Percentiles rank a stretch among this genome's conserved stretches.
Conservation (phyloP, 2,888 invertebrate genomes). For the Odontocolon sp. region DNA sequence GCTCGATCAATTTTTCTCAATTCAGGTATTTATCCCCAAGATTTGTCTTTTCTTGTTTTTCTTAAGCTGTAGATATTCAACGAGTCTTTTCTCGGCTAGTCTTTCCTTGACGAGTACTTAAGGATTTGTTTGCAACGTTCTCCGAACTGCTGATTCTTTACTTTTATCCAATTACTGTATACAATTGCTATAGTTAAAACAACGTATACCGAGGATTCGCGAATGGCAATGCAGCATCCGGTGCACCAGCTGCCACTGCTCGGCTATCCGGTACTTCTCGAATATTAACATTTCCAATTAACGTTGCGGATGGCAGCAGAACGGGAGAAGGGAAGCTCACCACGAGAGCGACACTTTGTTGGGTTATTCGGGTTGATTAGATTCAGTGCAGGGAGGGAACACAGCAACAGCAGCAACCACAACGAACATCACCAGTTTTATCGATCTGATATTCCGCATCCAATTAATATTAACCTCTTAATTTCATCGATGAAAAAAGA, state of each 20-base stretch:
- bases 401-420: background rate
- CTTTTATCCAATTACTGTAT: slow-evolving; percentile 37
- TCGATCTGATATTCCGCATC: slow-evolving; percentile 40
- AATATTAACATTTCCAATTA: slow-evolving; percentile 59
- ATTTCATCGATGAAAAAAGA: slow-evolving; percentile 33
- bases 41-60: too few species aligned
- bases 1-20: background rate
- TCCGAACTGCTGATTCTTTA: slow-evolving; percentile 36
- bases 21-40: background rate
- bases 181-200: slow-evolving; percentile 1
- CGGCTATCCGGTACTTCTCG: slow-evolving; percentile 43
- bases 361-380: slow-evolving; percentile 55
- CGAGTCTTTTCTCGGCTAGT: too few species aligned
- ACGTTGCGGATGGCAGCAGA: slow-evolving; percentile 42
- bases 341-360: slow-evolving; percentile 50
- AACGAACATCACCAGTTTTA: slow-evolving; percentile 24
- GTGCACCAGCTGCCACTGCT: slow-evolving; percentile 39
- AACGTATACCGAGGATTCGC: background rate
- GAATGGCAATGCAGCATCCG: slow-evolving; percentile 21
- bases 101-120: background rate
- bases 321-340: slow-evolving; percentile 11
- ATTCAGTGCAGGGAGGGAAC: slow-evolving; percentile 28
- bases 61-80: too few species aligned
- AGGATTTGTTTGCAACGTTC: background rate
- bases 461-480: slow-evolving; percentile 50